Base-by-base conservation (phyloP, 2,113 vertebrate genomes). In the Terrapene triunguis region DNA sequence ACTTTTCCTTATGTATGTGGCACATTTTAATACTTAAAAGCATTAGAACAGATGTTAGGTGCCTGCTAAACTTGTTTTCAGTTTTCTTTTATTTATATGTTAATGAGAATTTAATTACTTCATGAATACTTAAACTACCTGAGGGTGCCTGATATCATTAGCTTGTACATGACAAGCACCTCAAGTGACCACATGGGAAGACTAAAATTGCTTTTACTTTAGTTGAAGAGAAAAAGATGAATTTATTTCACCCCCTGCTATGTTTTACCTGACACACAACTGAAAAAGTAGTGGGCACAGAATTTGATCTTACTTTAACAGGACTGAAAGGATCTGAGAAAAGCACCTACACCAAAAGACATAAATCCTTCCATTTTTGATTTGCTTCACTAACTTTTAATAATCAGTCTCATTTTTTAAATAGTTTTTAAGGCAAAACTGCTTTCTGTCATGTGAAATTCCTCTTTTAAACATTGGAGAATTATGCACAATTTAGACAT, bases 31-130 rank as follows among this genome's bases (percentile, higher is more conserved):
- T 98, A 98, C 98, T 98, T 98, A 98, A 98, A 99, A 98, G 97
- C 98, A 98, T 98, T 98, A 98, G 98, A 98, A 98, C 98, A 99
- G 98, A 98, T 99, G 98, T 98, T 99, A 98, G 98, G 97, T 98
- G 97, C 97, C 98, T 99, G 96, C 98, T 98, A 98, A 98, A 98
- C 98, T 98, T 98, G 98, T 98, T 99, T 98, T 98, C 98, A 94
- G 98, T 98, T 98, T 98, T 99, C 98, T 98, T 98, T 99, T 98
- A 98, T 98, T 99, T 99, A 98, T 99, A 99, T 99, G 98, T 98
- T 99, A 99, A 99, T 99, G 98, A 98, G 99, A 98, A 98, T 98
- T 98, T 99, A 99, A 99, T 99, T 99, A 98, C 98, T 99, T 98
- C 97, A 98, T 99, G 98, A 99, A 99, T 99, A 98, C 98, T 98